Conservation (phyloP, 2,888 invertebrate genomes). For the Amphipoea oculea region DNA sequence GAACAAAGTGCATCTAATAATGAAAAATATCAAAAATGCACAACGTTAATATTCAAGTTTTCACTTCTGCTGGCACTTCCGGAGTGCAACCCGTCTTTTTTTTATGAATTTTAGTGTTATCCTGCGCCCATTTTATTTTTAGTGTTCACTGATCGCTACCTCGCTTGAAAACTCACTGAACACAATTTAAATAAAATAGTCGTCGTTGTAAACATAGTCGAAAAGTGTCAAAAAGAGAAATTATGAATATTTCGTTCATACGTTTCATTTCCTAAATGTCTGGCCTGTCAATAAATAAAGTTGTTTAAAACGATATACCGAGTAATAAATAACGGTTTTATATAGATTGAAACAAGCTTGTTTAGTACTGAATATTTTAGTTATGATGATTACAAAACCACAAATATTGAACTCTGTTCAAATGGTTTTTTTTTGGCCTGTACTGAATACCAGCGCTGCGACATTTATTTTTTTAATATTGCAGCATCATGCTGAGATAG, state of each 20-base stretch:
- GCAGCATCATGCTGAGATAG: too few species aligned
- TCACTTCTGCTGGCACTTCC: too few species aligned
- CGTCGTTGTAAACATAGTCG: not conserved
- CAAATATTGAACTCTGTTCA: not conserved
- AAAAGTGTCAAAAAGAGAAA: conserved; percentile 25
- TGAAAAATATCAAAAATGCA: too few species aligned
- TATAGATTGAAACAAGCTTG: conserved; percentile 2
- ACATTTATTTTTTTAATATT: too few species aligned
- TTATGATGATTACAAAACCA: conserved; percentile 6
- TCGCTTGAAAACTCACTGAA: not conserved
- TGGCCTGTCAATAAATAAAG: conserved; percentile 35
- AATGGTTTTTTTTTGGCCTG: too few species aligned
- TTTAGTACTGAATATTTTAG: conserved; percentile 9
- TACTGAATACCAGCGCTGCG: too few species aligned
- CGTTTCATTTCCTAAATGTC: conserved; percentile 56
- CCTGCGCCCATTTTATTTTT: not conserved
- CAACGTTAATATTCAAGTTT: too few species aligned
- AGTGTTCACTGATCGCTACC: not conserved
- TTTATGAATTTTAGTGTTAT: not conserved
- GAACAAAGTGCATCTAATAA: too few species aligned
- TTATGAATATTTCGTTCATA: conserved; percentile 30
- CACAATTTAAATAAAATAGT: not conserved
- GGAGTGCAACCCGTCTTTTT: too few species aligned
- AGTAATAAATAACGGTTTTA: conserved; percentile 22
- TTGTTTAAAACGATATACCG: conserved; percentile 24